phyloP scores from a whole-genome alignment of 2,797 vertebrate species.

The Falco novaeseelandiae region DNA sequence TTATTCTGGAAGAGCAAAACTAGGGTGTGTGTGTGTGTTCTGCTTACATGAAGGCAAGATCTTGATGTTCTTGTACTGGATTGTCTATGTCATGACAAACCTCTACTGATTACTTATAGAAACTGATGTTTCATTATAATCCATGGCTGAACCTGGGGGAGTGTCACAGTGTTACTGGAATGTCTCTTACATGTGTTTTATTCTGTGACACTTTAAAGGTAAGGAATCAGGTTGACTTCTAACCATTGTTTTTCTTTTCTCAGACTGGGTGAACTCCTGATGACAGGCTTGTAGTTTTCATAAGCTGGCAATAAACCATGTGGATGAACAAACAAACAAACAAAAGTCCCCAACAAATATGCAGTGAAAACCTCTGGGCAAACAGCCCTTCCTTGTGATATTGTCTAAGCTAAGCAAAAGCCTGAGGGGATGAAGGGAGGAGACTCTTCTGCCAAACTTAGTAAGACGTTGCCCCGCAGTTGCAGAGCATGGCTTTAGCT shows the following conservation, averaged over 20 bases:
- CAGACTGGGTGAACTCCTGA: constrained; percentile 30
- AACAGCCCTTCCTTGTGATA: constrained; percentile 66
- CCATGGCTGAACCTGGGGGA: neutral
- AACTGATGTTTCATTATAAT: neutral
- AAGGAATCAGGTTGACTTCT: constrained; percentile 1
- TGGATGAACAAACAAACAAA: constrained; percentile 66
- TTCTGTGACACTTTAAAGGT: neutral
- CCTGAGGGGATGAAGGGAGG: constrained; percentile 42
- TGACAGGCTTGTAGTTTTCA: constrained; percentile 53
- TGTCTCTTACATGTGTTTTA: neutral
- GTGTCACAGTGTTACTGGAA: neutral
- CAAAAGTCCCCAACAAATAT: constrained; percentile 50
- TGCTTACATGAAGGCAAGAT: neutral
- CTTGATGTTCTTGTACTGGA: neutral
- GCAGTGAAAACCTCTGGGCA: constrained; percentile 63
- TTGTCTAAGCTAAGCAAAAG: constrained; percentile 59
- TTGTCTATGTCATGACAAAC: neutral
- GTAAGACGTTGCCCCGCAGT: neutral
- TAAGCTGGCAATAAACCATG: constrained; percentile 19
- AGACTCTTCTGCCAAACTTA: constrained; percentile 20
- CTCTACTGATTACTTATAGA: neutral
- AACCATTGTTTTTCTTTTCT: neutral
- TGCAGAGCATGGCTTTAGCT: constrained; percentile 1
- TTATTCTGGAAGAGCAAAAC: neutral
- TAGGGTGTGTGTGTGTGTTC: neutral